A percentile compares a stretch with the other conserved stretches of the same genome.
Evolutionary conservation across 2,113 vertebrate genomes (phyloP).

Genomic region (Morone chrysops): DNA sequence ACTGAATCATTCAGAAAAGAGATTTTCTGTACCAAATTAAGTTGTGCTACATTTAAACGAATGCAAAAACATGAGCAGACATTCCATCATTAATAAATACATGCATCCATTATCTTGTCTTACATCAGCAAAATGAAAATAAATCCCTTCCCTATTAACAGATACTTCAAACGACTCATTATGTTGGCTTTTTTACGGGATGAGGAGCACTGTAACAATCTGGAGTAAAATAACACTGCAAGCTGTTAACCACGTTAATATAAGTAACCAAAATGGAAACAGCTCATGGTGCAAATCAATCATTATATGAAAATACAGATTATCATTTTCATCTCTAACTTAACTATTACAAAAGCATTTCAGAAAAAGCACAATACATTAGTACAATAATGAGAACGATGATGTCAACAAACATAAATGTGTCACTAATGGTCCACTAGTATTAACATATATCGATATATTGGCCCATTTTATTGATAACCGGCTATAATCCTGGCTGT

Average conservation of each 20-base stretch:
- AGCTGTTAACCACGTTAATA: conserved; percentile 54
- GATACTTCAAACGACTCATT: conserved; percentile 45
- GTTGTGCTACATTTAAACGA: conserved; percentile 53
- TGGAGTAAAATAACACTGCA: conserved; percentile 56
- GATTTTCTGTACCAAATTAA: conserved; percentile 57
- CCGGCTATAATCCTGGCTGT: conserved; percentile 52
- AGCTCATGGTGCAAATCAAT: conserved; percentile 66
- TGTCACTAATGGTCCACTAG: conserved; percentile 65
- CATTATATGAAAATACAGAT: conserved; percentile 37
- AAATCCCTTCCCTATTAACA: conserved; percentile 29
- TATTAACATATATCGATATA: conserved; percentile 2
- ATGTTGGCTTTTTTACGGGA: conserved; percentile 43
- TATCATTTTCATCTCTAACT: conserved; percentile 33
- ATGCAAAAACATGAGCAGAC: conserved; percentile 55
- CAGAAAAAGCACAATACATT: conserved; percentile 37
- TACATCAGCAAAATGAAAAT: conserved; percentile 63
- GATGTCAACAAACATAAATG: conserved; percentile 20
- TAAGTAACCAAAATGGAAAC: conserved; percentile 54
- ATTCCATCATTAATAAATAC: conserved; percentile 84
- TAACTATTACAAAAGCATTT: conserved; percentile 58
- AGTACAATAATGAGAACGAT: conserved; percentile 12
- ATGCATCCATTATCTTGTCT: conserved; percentile 74
- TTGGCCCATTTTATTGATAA: conserved; percentile 66
- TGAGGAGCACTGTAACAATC: conserved; percentile 31
- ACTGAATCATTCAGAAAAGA: conserved; percentile 40